phyloP scores from a whole-genome alignment of 2,797 vertebrate genomes.

The Somateria mollissima region DNA sequence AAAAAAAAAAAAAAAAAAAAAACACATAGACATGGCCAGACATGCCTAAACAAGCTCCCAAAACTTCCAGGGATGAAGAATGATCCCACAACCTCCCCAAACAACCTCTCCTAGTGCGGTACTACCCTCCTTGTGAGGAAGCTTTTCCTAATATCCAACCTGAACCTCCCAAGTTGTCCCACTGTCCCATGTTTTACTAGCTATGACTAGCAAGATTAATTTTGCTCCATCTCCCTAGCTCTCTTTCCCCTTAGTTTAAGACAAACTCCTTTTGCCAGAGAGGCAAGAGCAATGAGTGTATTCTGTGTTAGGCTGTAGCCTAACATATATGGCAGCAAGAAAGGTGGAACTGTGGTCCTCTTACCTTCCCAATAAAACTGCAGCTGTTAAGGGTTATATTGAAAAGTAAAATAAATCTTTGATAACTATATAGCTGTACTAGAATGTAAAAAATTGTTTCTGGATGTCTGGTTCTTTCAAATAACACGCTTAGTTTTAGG shows the following conservation, averaged over 20 bases:
- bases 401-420: background rate
- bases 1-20: background rate
- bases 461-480: background rate
- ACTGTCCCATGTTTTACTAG: background rate
- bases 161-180: background rate
- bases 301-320: background rate
- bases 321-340: rapidly evolving
- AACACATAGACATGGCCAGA: background rate
- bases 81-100: background rate
- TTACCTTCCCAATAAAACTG: background rate
- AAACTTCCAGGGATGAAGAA: background rate
- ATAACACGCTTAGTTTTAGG: background rate
- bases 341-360: background rate
- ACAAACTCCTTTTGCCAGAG: background rate
- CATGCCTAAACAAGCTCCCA: background rate
- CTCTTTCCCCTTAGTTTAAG: background rate
- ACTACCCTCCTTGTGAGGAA: background rate
- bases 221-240: background rate
- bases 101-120: background rate
- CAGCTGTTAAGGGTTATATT: background rate
- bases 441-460: background rate
- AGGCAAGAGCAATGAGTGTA: background rate
- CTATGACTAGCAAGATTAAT: background rate
- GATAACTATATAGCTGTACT: background rate
- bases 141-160: background rate